phyloP scores from a whole-genome alignment of 37 sponge, comb jelly and placozoan genomes.

The Axinella damicornis region DNA sequence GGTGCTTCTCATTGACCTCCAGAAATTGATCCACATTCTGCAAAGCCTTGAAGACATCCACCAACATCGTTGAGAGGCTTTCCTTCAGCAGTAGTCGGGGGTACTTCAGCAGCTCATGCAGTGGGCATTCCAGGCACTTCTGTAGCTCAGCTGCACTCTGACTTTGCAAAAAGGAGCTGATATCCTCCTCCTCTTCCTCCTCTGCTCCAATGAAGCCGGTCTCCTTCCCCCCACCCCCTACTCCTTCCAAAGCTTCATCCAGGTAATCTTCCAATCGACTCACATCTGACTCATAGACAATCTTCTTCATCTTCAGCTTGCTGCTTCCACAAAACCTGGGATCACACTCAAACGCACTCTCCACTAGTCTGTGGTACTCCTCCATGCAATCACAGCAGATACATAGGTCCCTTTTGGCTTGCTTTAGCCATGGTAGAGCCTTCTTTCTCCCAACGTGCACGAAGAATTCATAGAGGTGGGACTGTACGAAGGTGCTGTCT shows the following conservation, averaged over 20 bases:
- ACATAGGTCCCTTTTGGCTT: not conserved
- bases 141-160: not conserved
- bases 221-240: not conserved
- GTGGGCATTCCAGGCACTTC: conserved; percentile 5
- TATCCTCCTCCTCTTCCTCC: not conserved
- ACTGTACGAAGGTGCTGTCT: conserved; percentile 2
- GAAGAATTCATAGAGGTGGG: not conserved
- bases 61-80: not conserved
- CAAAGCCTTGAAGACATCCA: not conserved
- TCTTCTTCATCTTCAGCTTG: not conserved
- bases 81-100: conserved; percentile 13
- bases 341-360: not conserved
- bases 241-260: not conserved
- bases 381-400: conserved; percentile 26
- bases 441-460: not conserved
- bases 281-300: not conserved
- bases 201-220: too few species aligned
- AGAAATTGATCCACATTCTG: not conserved
- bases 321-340: not conserved
- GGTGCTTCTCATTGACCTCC: conserved; percentile 25
- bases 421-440: conserved; percentile 15
- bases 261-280: not conserved
- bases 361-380: conserved; percentile 14
- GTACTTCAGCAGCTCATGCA: conserved; percentile 44
- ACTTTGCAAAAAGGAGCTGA: not conserved